Percentiles rank a stretch among this genome's conserved stretches.
Conservation (phyloP, 2,888 invertebrate species). For the Drosophila siamana region DNA sequence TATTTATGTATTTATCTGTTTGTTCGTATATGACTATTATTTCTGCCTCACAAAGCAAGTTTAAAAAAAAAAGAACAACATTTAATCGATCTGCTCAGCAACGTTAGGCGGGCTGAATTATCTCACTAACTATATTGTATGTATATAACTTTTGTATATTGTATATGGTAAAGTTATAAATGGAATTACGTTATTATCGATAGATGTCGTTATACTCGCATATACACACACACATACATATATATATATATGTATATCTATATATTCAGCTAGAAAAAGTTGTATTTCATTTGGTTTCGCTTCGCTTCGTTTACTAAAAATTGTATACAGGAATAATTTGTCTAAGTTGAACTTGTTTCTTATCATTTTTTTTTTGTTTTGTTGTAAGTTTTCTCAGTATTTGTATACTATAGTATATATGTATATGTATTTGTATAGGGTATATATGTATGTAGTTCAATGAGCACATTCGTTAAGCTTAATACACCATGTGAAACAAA, state of each 20-base stretch:
- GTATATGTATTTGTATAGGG: slow-evolving; percentile 15
- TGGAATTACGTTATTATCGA: slow-evolving; percentile 43
- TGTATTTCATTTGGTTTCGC: slow-evolving; percentile 8
- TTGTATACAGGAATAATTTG: slow-evolving; percentile 72
- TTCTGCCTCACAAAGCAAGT: slow-evolving; percentile 31
- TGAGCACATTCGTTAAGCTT: slow-evolving; percentile 62
- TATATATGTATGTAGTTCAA: slow-evolving; percentile 31
- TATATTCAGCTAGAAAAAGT: slow-evolving; percentile 74
- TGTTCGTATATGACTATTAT: slow-evolving; percentile 9
- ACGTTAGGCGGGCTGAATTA: slow-evolving; percentile 74
- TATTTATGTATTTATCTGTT: neutral
- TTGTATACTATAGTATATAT: slow-evolving; percentile 10
- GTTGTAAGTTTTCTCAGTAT: neutral
- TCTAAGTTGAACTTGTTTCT: slow-evolving; percentile 63
- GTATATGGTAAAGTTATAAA: slow-evolving; percentile 67
- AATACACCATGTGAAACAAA: slow-evolving; percentile 72
- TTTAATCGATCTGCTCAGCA: slow-evolving; percentile 57
- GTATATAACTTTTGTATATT: slow-evolving; percentile 53
- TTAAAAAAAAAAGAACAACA: slow-evolving; percentile 24
- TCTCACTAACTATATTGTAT: slow-evolving; percentile 66
- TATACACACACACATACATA: slow-evolving; percentile 30
- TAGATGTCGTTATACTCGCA: slow-evolving; percentile 5
- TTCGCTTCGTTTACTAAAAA: slow-evolving; percentile 54
- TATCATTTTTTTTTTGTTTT: slow-evolving; percentile 15
- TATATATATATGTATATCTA: slow-evolving; percentile 52